A percentile compares a stretch with the other conserved stretches of the same genome.
phyloP scores from a whole-genome alignment of 2,113 vertebrate species.

The Tetrao urogallus region DNA sequence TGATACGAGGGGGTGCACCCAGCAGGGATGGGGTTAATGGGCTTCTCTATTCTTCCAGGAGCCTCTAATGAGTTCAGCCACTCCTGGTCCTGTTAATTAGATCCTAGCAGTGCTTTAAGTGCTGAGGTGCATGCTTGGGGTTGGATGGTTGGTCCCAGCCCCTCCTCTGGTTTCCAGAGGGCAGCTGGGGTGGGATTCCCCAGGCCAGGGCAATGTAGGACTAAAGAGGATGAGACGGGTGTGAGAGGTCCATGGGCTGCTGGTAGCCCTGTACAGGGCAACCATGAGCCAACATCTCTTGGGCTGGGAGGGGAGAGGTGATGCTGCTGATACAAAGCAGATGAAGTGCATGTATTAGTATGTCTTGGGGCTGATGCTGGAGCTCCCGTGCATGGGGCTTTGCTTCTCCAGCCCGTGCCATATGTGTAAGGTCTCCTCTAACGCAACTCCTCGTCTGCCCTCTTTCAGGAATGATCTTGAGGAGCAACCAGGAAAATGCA shows the following conservation, averaged over 20 bases:
- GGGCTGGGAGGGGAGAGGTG: neutral
- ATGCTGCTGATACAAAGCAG: fast-evolving
- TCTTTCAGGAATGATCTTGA: slow-evolving; percentile 40
- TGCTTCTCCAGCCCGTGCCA: neutral
- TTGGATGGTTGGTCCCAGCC: no score
- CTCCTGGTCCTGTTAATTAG: neutral
- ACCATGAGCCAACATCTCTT: fast-evolving
- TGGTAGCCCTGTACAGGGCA: neutral
- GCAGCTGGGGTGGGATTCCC: neutral
- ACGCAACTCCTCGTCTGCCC: neutral
- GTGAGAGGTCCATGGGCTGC: neutral
- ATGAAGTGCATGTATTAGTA: fast-evolving
- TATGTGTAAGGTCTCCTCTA: fast-evolving
- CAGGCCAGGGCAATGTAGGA: no score
- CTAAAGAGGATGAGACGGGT: neutral
- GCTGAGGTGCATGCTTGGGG: no score
- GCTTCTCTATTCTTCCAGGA: neutral
- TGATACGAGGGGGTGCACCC: neutral
- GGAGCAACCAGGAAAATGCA: neutral
- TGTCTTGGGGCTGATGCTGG: no score
- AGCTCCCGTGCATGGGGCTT: fast-evolving
- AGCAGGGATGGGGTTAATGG: neutral
- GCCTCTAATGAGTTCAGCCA: neutral
- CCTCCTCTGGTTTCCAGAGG: no score
- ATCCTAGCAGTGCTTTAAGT: neutral